Percentiles rank a stretch among this genome's conserved stretches.
These are phyloP conservation scores for Mesorhabditis belari DNA, from an alignment of 2,888 invertebrate species.

Conservation along the genomic window DNA sequence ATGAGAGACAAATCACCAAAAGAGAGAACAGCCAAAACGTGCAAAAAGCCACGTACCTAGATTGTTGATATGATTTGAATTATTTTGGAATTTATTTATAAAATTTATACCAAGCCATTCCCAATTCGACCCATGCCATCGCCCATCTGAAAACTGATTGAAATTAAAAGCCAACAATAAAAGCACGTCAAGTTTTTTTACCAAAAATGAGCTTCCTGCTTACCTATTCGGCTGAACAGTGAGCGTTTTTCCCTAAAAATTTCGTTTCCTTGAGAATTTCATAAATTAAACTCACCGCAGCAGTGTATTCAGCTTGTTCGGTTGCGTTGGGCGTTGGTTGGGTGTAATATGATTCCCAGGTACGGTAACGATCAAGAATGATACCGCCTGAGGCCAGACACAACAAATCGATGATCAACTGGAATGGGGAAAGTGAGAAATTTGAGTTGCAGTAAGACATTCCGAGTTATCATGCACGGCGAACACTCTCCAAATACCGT, in stretches of 20 bases:
- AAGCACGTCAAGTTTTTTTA: no score
- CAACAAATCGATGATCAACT: slow-evolving; percentile 29
- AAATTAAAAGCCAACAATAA: no score
- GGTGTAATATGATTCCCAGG: slow-evolving; percentile 24
- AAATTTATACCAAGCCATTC: slow-evolving; percentile 34
- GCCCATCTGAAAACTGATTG: no score
- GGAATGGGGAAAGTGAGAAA: slow-evolving; percentile 6
- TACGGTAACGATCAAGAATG: slow-evolving; percentile 31
- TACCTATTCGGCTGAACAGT: not conserved
- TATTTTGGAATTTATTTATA: not conserved
- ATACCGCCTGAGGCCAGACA: slow-evolving; percentile 28
- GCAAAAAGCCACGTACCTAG: slow-evolving; percentile 27
- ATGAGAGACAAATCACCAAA: slow-evolving; percentile 34
- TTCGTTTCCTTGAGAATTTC: not conserved
- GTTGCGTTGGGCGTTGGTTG: slow-evolving; percentile 22
- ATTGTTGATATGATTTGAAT: no score
- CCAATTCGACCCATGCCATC: slow-evolving; percentile 34
- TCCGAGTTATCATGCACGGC: no score
- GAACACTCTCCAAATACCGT: no score
- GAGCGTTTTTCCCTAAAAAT: slow-evolving; percentile 5
- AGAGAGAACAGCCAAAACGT: slow-evolving; percentile 40
- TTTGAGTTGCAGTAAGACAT: no score
- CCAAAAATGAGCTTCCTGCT: no score
- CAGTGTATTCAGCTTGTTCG: slow-evolving; percentile 17
- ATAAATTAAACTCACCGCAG: slow-evolving; percentile 4